A percentile compares a stretch with the other conserved stretches of the same genome.
Evolutionary conservation across 2,113 vertebrate species (phyloP).

Genomic region (Mandrillus leucophaeus): DNA sequence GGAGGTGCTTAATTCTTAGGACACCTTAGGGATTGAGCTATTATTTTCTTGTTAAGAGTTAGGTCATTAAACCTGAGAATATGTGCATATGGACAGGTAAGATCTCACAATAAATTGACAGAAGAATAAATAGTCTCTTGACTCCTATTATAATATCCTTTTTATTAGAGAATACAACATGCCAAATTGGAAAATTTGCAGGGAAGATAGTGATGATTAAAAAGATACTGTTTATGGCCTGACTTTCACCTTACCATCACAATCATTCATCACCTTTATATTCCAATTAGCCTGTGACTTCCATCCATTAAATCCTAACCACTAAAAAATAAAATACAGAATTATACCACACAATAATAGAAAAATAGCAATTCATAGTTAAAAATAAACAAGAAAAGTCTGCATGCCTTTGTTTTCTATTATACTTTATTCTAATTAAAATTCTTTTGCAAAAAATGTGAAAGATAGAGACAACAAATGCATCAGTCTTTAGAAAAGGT

Average conservation of each 20-base stretch:
- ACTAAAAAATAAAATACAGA: not conserved
- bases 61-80: not conserved
- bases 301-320: not conserved
- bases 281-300: conserved; percentile 21
- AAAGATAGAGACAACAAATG: not conserved
- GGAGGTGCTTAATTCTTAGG: not conserved
- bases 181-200: not conserved
- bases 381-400: conserved; percentile 39
- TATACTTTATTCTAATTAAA: not conserved
- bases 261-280: conserved; percentile 27
- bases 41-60: not conserved
- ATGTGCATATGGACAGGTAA: not conserved
- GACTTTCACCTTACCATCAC: not conserved
- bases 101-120: not conserved
- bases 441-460: not conserved
- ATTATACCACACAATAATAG: not conserved
- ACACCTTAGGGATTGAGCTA: not conserved
- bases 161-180: not conserved
- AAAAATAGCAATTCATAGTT: conserved; percentile 6
- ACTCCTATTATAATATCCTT: not conserved
- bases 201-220: not conserved
- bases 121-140: conserved; percentile 6
- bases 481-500: not conserved
- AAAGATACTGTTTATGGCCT: conserved; percentile 11
- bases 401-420: not conserved